A percentile compares a stretch with the other conserved stretches of the same genome.
Evolutionary conservation across 2,888 invertebrate species (phyloP).

Genomic region (Serrognathus titanus): DNA sequence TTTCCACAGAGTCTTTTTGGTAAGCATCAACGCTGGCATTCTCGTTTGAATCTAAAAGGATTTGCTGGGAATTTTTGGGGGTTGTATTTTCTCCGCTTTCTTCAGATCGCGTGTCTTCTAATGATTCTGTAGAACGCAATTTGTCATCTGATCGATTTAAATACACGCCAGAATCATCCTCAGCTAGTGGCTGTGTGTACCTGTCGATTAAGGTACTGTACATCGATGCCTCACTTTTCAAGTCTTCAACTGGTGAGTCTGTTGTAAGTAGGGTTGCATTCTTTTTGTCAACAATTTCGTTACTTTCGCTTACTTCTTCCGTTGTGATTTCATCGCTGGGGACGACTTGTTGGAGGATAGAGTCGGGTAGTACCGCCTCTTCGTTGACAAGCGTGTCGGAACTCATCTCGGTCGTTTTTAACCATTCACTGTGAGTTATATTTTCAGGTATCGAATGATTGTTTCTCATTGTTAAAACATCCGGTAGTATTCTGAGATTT

Average conservation of each 20-base stretch:
- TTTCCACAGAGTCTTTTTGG: constrained; percentile 21
- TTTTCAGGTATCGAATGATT: constrained; percentile 34
- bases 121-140: constrained; percentile 30
- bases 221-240: background rate
- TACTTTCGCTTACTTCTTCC: background rate
- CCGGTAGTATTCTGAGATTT: constrained; percentile 37
- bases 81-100: constrained; percentile 41
- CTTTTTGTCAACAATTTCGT: background rate
- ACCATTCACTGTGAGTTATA: constrained; percentile 36
- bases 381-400: constrained; percentile 28
- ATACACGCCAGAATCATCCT: constrained; percentile 10
- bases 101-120: constrained; percentile 28
- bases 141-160: background rate
- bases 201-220: background rate
- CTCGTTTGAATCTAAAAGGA: constrained; percentile 34
- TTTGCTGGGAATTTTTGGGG: constrained; percentile 24
- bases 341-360: constrained; percentile 32
- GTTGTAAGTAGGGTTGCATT: constrained; percentile 1
- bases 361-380: constrained; percentile 34
- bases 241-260: constrained; percentile 7
- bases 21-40: constrained; percentile 40
- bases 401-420: constrained; percentile 30
- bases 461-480: constrained; percentile 35
- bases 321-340: constrained; percentile 28
- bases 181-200: constrained; percentile 18